Conservation (phyloP, 2,113 vertebrate genomes). For the Cisticola juncidis region DNA sequence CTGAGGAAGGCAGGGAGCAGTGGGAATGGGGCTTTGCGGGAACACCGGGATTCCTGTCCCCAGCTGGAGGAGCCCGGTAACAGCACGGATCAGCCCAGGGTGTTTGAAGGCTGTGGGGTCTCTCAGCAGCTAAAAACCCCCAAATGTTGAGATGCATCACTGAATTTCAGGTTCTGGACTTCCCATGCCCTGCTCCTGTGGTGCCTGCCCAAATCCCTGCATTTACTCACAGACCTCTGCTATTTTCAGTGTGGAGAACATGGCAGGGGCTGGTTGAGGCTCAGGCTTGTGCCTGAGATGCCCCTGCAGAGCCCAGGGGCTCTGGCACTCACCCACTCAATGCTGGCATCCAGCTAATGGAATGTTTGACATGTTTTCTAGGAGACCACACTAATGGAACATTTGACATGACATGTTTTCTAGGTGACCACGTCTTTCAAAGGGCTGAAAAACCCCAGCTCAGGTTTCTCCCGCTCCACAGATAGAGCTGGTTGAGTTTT, state of each 20-base stretch:
- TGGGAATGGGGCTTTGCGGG: fast-evolving
- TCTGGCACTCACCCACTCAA: background rate
- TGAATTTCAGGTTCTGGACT: background rate
- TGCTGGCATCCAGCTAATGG: background rate
- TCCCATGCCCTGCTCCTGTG: background rate
- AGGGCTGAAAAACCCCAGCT: background rate
- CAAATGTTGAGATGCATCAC: background rate
- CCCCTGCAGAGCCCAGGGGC: background rate
- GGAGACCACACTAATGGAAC: too few relatives aligned
- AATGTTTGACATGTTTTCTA: background rate
- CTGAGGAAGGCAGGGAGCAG: background rate
- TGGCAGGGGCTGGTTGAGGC: background rate
- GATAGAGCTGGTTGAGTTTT: background rate
- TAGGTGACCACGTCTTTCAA: background rate
- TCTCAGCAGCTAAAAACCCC: background rate
- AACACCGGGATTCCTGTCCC: background rate
- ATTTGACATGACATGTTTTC: background rate
- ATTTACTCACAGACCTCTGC: background rate
- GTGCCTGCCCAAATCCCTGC: background rate
- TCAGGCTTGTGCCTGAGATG: background rate
- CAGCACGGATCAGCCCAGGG: background rate
- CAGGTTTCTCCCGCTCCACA: background rate
- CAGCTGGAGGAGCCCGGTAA: background rate
- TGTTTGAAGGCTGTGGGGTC: fast-evolving
- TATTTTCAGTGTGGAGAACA: background rate